Evolutionary conservation across 2,888 invertebrate genomes (phyloP), one percentile per base, ranked within the genome.

Genomic region (Morpho achilles): DNA sequence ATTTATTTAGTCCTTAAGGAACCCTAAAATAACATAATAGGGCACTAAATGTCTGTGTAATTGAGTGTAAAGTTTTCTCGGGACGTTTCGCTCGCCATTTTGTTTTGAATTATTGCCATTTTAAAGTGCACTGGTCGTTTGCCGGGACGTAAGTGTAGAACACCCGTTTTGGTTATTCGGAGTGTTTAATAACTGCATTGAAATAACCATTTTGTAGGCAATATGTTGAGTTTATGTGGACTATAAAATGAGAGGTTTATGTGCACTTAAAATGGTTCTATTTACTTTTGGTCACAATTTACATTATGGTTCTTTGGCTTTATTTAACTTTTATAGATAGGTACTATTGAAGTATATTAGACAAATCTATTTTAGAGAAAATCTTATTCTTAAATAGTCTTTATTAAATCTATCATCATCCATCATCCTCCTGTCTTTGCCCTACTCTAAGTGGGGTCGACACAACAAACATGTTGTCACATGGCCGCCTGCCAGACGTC

Each of bases 111-210:
- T 79, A 79, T 66, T 70, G 63, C 54, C 56, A 61, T 60, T 54
- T 61, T 62, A 66, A 69, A 75, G 75, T 75, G 78, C 78, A 75
- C 53, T 52, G 43, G 40, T 67, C 69, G 68, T 68, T 69, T 67
- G 72, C 63, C 66, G 69, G 66, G 55, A 54, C 23, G 48, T 53
- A 57, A 76, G 77, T 71, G 74, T 73, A 73, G 77, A 32, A 77
- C 77, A 76, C 71, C 74, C 76, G 71, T 77, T 82, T 76, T 76
- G 70, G 73, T 72, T 82, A 80, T 82, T 81, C 80, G 74, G 74
- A 77, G 76, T 73, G 76, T 78, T 82, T 84, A 83, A 85, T 81
- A 77, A 74, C 66, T 72, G 72, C 73, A 73, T 76, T 84, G 84
- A 81, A 82, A 84, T 77, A 72, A 70, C 70, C 80, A 73, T 83